Evolutionary conservation across 2,888 invertebrate species (phyloP), one percentile per base, ranked within the genome.

Genomic region (Mythimna ferrago): DNA sequence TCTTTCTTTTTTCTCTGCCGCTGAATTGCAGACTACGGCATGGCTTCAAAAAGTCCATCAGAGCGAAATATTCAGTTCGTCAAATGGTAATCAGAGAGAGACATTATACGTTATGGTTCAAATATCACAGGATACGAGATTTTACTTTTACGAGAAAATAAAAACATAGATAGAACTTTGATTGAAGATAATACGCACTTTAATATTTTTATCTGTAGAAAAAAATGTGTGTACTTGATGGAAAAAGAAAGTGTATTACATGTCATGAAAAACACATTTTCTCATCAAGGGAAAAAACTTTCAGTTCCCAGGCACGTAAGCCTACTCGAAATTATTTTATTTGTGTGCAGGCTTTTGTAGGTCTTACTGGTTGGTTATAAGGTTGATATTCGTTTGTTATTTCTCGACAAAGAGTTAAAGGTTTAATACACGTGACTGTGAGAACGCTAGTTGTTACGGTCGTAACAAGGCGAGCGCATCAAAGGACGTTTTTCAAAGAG

Each of bases 1-100:
- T 80, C 77, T 89, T 90, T 90, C 87, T 89, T 92, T 92, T 92
- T 92, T 89, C 90, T 89, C 86, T 89, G 88, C 85, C 87, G 85
- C 87, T 87, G 90, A 89, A 89, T 90, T 87, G 90, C 89, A 86
- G 89, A 87, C 90, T 89, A 88, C 88, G 89, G 87, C 72, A 86
- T 89, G 86, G 91, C 93, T 92, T 95, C 94, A 93, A 94, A 94
- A 94, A 92, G 92, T 93, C 90, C 92, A 92, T 85, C 93, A 89
- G 93, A 94, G 94, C 94, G 94, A 90, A 94, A 94, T 93, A 94
- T 94, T 92, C 92, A 92, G 93, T 94, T 94, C 94, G 92, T 92
- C 93, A 94, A 95, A 94, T 94, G 95, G 95, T 95, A 95, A 96
- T 96, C 95, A 95, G 92, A 92, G 92, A 90, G 92, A 92, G 92